Evolutionary conservation across 2,113 vertebrate genomes (phyloP), one percentile per base, ranked within the genome.

Genomic region (Varanus salvator): DNA sequence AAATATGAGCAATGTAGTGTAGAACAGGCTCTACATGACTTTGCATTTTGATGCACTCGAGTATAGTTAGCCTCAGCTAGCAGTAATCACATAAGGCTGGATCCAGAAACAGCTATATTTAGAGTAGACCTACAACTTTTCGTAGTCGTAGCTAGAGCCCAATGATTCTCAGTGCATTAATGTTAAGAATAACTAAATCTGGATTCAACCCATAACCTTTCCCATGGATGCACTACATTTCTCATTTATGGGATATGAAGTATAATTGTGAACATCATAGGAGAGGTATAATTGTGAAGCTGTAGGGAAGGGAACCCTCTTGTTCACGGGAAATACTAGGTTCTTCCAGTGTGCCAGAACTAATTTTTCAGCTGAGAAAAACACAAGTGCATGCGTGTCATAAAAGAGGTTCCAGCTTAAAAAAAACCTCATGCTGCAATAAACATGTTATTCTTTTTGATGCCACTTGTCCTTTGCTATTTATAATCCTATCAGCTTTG

Each of bases 1-100:
- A 27, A 52, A 3, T 48, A 52, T 25, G 74, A 84, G 38, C 44
- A n/a, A 44, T 89, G 91, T 93, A 94, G 94, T 87, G 75, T 91
- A 80, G 48, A 29, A 57, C 72, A 23, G 38, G 4, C 77, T 29
- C 87, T 88, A 19, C 8, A 8, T 85, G 64, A 52, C 9, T 84
- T 72, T 44, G 34, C 34, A 25, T 44, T 83, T 60, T 66, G n/a
- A 85, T 4, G 21, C 34, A 44, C 50, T n/a, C 38, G 48, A 85
- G 60, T 78, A 81, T 29, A 69, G 64, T 77, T 34, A 54, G 34
- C n/a, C 69, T 14, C 57, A 38, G 31, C 71, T 52, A 54, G 74
- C 21, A 21, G 23, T 85, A 27, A 38, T 85, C n/a, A 54, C 74
- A 21, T 64, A 64, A 5, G 60, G 60, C 21, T 64, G 60, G 15